Evolutionary conservation across 2,888 invertebrate genomes (phyloP), one percentile per base, ranked within the genome.

Genomic region (Lucinisca nassula): DNA sequence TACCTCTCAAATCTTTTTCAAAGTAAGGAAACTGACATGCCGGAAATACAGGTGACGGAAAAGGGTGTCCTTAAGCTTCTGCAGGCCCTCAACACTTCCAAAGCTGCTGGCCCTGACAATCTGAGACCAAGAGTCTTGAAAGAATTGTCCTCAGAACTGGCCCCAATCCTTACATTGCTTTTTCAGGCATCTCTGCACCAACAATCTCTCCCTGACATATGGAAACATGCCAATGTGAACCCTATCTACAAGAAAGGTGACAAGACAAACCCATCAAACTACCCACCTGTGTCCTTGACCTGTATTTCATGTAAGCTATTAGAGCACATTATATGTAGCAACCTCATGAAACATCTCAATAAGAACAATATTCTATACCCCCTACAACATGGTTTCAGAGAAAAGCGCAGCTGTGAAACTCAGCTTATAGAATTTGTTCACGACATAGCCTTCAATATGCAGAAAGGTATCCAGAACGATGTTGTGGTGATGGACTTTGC

Each of bases 191-290:
- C 67, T 21, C 67, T 67, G 2, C 38, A 74, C 27, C 45, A 74
- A 49, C 74, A 74, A 35, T 38, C 74, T 74, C 40, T 74, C 10
- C 40, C 74, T 2, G 74, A 74, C 45, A 74, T 74, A 10, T 74
- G 74, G 74, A 74, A 74, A 40, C 74, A 40, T 45, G 74, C 74
- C 40, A 74, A 74, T 74, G 74, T 74, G 27, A 74, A 27, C 24
- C 74, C 40, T 40, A 74, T 74, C 17, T 74, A 74, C 74, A 74
- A 74, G 74, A 74, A 40, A 45, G 40, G 40, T 1, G 35, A 74
- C 24, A 74, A 74, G 49, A 72, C 72, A 40, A 72, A 37, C 37
- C 72, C 72, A 38, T 72, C 72, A 3, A 72, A 72, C 17, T 74
- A 74, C 27, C 32, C 35, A 0, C 67, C 67, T 3, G 67, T 67